A percentile compares a stretch with the other conserved stretches of the same genome.
These are phyloP conservation scores for Calephelis nemesis DNA, from an alignment of 1,140 invertebrate species.

Conservation along the genomic window DNA sequence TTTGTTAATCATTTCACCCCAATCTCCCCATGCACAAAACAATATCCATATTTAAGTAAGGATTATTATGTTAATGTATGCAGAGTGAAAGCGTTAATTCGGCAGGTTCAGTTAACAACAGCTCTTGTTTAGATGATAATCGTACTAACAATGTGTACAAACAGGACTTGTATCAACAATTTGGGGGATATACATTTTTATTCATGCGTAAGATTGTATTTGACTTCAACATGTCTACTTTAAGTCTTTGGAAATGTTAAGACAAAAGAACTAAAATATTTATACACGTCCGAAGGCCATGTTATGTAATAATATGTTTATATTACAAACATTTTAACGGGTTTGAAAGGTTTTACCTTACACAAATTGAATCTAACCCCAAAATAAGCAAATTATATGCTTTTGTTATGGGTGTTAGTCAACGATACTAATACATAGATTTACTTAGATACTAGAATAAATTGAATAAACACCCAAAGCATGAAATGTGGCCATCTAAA, in stretches of 20 bases:
- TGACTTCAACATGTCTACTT: background rate
- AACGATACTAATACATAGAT: too few relatives aligned
- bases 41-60: conserved; percentile 11
- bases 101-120: conserved; percentile 38
- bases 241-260: background rate
- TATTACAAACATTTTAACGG: too few relatives aligned
- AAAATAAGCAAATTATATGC: too few relatives aligned
- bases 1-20: conserved; percentile 27
- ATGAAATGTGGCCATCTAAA: too few relatives aligned
- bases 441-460: too few relatives aligned
- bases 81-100: conserved; percentile 68
- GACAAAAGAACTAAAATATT: background rate
- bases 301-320: too few relatives aligned
- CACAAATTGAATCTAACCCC: too few relatives aligned
- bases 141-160: conserved; percentile 30
- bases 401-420: too few relatives aligned
- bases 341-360: too few relatives aligned
- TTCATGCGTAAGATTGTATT: background rate
- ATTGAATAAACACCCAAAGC: too few relatives aligned
- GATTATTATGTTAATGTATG: conserved; percentile 56
- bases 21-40: conserved; percentile 32
- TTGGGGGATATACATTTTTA: conserved; percentile 20
- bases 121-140: conserved; percentile 36
- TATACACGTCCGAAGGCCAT: background rate
- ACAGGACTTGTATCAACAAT: conserved; percentile 30